These are phyloP conservation scores for roundworm (Caenorhabditis elegans) DNA, from an alignment of 1,140 invertebrate genomes.

Conservation along the genomic window DNA sequence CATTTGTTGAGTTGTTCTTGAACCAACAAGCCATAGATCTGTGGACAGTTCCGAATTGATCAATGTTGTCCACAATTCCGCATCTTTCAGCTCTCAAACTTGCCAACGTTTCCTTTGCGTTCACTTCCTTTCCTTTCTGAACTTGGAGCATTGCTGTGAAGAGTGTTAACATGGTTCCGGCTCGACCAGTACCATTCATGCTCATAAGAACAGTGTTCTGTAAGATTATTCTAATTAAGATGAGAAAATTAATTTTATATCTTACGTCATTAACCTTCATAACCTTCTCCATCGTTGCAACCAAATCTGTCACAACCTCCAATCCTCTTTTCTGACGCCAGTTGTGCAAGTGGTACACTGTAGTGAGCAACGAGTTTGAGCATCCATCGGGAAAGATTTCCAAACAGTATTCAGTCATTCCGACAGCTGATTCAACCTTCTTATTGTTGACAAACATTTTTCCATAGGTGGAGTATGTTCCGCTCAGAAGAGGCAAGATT, in stretches of 20 bases:
- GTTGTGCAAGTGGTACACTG: not conserved
- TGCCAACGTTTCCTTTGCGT: not conserved
- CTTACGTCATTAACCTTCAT: not conserved
- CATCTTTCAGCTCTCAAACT: not conserved
- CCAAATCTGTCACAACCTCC: not conserved
- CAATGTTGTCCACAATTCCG: not conserved
- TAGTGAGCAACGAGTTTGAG: constrained; percentile 47
- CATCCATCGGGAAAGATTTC: constrained; percentile 4
- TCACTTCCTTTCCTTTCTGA: constrained; percentile 19
- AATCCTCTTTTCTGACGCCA: not conserved
- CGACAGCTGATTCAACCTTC: not conserved
- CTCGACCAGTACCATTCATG: not conserved
- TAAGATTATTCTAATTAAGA: no score
- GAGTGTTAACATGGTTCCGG: not conserved
- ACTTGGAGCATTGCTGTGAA: not conserved
- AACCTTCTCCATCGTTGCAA: not conserved
- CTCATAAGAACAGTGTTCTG: not conserved
- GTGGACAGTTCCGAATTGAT: not conserved
- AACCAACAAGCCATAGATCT: not conserved
- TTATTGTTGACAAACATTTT: constrained; percentile 33
- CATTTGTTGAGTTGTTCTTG: not conserved
- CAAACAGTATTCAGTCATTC: not conserved
- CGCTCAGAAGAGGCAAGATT: not conserved
- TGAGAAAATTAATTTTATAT: no score
- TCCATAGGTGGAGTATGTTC: not conserved